Base-by-base conservation (phyloP, 2,113 vertebrate species). In the Eretmochelys imbricata region DNA sequence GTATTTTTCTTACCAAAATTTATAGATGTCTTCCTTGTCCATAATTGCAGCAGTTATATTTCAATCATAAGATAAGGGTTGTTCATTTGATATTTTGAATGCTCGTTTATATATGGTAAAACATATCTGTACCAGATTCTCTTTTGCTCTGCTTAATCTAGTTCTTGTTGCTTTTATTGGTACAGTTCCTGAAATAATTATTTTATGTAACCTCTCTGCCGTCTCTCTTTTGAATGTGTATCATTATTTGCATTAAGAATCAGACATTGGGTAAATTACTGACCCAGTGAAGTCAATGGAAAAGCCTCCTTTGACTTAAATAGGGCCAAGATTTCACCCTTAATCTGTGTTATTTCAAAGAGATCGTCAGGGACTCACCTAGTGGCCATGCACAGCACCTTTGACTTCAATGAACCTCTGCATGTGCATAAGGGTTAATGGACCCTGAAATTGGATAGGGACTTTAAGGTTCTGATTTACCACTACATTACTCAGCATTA, bases 51-150 rank as follows among this genome's bases (percentile, higher is more conserved):
- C 11, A 27, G 29, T 84, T 96, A 25, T 2, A 31, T 93, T 97
- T 96, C 35, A 3, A 76, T 95, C 87, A 91, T 80, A 76, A 93
- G 89, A 91, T 85, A 82, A 91, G 53, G 75, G 17, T 50, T 96
- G 17, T 85, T 96, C 88, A 93, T 96, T 88, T 82, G 92, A 78
- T 93, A 80, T 95, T 91, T 90, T 90, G 88, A 95, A 93, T 87
- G 85, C 59, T 88, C 49, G 86, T 92, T 95, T 69, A 17, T 96
- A 92, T 93, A 94, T 89, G 90, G 80, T 75, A 79, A 42, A 89
- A 49, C 10, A 86, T 5, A 10, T 80, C 81, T 80, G 49, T 42
- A 76, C 5, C 53, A 10, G 46, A 38, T 76, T 97, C 95, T 97
- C 65, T 89, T 80, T 94, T 96, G 97, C 93, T 94, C 89, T 90